Evolutionary conservation across 2,888 invertebrate genomes (phyloP), one percentile per base, ranked within the genome.

Genomic region (Amblyjoppa fuscipennis): DNA sequence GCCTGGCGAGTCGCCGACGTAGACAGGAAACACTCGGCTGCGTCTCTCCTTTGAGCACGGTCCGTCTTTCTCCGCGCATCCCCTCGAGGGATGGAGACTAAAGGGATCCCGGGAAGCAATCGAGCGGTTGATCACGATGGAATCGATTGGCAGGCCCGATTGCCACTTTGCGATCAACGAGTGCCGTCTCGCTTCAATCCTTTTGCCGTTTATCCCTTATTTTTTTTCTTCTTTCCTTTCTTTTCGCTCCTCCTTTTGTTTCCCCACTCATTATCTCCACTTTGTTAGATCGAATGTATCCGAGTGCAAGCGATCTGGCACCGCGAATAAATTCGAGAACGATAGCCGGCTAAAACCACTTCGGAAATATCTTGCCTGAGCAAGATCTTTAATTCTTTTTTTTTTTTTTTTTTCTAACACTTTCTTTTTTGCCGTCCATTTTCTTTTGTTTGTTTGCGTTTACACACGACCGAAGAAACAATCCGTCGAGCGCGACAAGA

Each of bases 91-190:
- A 82, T 76, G 81, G 82, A 85, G 82, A 81, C 81, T 81, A 75
- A 49, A 78, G 77, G 82, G 78, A 59, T 85, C 82, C 75, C 81
- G 61, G 74, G 51, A 85, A 85, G 78, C 81, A 79, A 85, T 85
- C 85, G 85, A 82, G 78, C 79, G 81, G 75, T 75, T 61, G 28
- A 25, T 56, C 78, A 70, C 81, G 45, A n/a, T 64, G 81, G 77
- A 85, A 82, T 85, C 81, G 85, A 85, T 85, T 81, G 81, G 70
- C 78, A 78, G 79, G 74, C 25, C 74, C 85, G 85, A 87, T 87
- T 87, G 85, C 84, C 87, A 87, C 87, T 87, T 87, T 77, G 66
- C 78, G 66, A 77, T 71, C 84, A 61, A 61, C 71, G 49, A 78
- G 74, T 74, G 64, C 78, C 84, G 53, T 31, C 77, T 84, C 77